Conservation (phyloP, 2,888 invertebrate species). For the Nebria salina region DNA sequence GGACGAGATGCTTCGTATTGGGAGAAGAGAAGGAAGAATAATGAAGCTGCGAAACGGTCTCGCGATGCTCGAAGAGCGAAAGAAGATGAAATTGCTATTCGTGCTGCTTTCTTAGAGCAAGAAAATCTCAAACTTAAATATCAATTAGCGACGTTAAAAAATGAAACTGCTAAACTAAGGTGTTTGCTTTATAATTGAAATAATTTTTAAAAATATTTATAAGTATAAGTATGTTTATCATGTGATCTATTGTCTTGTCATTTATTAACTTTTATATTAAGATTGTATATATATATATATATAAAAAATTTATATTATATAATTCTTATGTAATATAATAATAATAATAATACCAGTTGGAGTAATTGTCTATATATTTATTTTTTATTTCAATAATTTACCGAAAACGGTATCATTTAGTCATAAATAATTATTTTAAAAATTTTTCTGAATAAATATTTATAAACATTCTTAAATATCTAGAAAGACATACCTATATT, state of each 20-base stretch:
- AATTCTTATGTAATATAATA: too few species aligned
- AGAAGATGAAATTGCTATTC: conserved; percentile 91
- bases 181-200: conserved; percentile 40
- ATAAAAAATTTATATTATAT: background rate
- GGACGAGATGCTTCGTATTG: conserved; percentile 84
- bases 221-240: background rate
- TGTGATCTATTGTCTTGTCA: conserved; percentile 40
- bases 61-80: conserved; percentile 89
- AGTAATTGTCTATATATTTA: too few species aligned
- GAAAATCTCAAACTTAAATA: conserved; percentile 83
- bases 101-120: conserved; percentile 87
- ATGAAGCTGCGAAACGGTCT: conserved; percentile 94
- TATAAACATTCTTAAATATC: background rate
- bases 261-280: background rate
- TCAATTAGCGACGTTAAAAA: conserved; percentile 72
- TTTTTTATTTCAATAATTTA: too few species aligned
- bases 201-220: conserved; percentile 10
- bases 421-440: too few species aligned
- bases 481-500: background rate
- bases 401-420: too few species aligned
- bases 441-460: background rate
- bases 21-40: conserved; percentile 89
- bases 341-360: too few species aligned
- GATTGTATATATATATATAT: background rate
- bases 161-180: conserved; percentile 69